phyloP scores from a whole-genome alignment of 2,888 invertebrate species.

The Parelbella ahira region DNA sequence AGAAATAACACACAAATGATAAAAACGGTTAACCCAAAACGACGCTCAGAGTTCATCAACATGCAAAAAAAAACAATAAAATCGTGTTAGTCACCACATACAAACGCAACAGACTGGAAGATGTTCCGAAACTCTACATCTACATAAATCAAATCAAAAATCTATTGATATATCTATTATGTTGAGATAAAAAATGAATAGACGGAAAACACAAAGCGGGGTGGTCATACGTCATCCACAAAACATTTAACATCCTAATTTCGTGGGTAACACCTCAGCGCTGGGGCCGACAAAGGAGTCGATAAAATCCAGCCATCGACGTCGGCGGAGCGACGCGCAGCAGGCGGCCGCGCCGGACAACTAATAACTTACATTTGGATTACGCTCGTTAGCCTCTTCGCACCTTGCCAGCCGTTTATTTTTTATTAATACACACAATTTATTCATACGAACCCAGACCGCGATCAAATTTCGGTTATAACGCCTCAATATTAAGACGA shows the following conservation, averaged over 20 bases:
- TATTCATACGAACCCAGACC: slow-evolving; percentile 61
- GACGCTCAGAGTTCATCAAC: too few relatives aligned
- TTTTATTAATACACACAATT: slow-evolving; percentile 69
- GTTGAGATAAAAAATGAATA: slow-evolving; percentile 35
- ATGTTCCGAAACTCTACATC: slow-evolving; percentile 30
- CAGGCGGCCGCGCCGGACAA: slow-evolving; percentile 56
- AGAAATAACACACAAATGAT: too few relatives aligned
- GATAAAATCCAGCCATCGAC: slow-evolving; percentile 67
- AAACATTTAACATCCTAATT: slow-evolving; percentile 77
- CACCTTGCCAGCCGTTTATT: slow-evolving; percentile 72
- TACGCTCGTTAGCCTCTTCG: slow-evolving; percentile 79
- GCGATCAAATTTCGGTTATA: slow-evolving; percentile 61
- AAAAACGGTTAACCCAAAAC: too few relatives aligned
- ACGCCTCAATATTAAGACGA: slow-evolving; percentile 66
- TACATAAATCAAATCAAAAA: slow-evolving; percentile 45
- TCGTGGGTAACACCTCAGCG: slow-evolving; percentile 74
- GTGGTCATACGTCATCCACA: slow-evolving; percentile 71
- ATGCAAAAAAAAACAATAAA: too few relatives aligned
- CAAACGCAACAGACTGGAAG: slow-evolving; percentile 17
- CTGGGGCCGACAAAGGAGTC: slow-evolving; percentile 74
- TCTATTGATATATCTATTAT: slow-evolving; percentile 71
- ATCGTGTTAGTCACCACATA: too few relatives aligned
- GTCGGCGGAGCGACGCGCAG: slow-evolving; percentile 51
- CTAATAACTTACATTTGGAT: slow-evolving; percentile 78
- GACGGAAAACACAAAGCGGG: slow-evolving; percentile 47